phyloP scores from a whole-genome alignment of 2,113 vertebrate species.

The Pomatostomus ruficeps region DNA sequence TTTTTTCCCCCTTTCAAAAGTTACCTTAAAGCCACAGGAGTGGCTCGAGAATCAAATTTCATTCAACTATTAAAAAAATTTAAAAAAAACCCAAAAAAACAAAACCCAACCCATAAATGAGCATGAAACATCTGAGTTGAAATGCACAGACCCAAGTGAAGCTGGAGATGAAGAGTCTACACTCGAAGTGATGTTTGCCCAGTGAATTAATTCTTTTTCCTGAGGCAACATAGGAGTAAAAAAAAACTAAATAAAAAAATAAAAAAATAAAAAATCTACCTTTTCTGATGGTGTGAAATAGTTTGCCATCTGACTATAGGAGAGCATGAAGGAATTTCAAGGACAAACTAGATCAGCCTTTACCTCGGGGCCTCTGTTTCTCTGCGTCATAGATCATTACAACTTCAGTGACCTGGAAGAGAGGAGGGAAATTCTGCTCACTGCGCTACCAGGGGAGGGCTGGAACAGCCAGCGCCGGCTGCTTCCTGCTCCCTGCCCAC shows the following conservation, averaged over 20 bases:
- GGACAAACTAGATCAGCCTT: slow-evolving; percentile 90
- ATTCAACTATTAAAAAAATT: not conserved
- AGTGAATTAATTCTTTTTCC: slow-evolving; percentile 47
- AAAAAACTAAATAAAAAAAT: no score
- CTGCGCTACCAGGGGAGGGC: not conserved
- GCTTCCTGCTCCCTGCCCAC: not conserved
- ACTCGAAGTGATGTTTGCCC: slow-evolving; percentile 32
- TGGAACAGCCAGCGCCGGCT: not conserved
- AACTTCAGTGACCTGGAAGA: slow-evolving; percentile 96
- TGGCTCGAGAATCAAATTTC: not conserved
- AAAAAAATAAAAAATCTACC: slow-evolving; percentile 58
- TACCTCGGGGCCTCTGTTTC: slow-evolving; percentile 99
- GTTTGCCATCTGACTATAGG: slow-evolving; percentile 95
- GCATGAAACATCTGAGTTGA: slow-evolving; percentile 34
- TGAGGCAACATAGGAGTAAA: slow-evolving; percentile 26
- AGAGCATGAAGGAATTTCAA: slow-evolving; percentile 72
- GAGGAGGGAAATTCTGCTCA: slow-evolving; percentile 48
- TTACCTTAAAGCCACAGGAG: not conserved
- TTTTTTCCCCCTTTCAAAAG: not conserved
- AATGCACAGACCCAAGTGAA: slow-evolving; percentile 45
- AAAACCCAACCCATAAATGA: not conserved
- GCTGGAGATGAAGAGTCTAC: slow-evolving; percentile 41
- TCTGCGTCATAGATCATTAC: slow-evolving; percentile 99
- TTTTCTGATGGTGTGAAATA: slow-evolving; percentile 74
- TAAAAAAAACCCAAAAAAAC: not conserved